Percentiles rank a stretch among this genome's conserved stretches.
Conservation (phyloP, 2,113 vertebrate species). For the Heptranchias perlo region DNA sequence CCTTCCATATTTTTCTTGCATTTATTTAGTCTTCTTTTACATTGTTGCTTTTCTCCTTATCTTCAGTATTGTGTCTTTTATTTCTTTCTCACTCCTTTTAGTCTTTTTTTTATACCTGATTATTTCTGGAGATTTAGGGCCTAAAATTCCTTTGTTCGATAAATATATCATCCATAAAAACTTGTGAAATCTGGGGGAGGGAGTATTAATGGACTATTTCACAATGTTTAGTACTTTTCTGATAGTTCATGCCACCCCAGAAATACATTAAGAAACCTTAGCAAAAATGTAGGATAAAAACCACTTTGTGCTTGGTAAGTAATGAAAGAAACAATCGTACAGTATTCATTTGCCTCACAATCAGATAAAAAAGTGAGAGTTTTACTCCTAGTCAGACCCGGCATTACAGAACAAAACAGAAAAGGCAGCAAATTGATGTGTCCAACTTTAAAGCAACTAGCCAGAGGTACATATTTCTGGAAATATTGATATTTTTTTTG, state of each 20-base stretch:
- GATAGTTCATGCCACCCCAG: not conserved
- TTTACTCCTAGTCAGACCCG: not conserved
- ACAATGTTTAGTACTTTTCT: not conserved
- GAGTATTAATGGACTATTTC: not conserved
- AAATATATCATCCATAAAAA: not conserved
- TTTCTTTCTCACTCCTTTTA: not conserved
- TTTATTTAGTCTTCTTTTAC: not conserved
- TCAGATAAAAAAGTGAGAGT: not conserved
- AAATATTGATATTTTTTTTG: not conserved
- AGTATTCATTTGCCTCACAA: not conserved
- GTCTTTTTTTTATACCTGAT: not conserved
- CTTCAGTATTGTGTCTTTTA: not conserved
- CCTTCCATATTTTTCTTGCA: not conserved
- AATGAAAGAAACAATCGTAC: not conserved
- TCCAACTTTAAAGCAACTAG: not conserved
- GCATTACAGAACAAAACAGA: not conserved
- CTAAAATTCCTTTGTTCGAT: not conserved
- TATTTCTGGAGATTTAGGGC: not conserved
- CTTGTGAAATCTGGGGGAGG: not conserved
- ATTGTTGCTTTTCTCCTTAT: not conserved
- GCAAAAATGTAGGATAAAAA: not conserved
- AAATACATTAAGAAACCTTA: not conserved
- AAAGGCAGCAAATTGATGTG: not conserved
- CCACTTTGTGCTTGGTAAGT: not conserved
- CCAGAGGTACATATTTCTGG: not conserved